Percentiles rank a stretch among this genome's conserved stretches.
Evolutionary conservation across 2,888 invertebrate genomes (phyloP).

Genomic region (Nemapogon koenigi): DNA sequence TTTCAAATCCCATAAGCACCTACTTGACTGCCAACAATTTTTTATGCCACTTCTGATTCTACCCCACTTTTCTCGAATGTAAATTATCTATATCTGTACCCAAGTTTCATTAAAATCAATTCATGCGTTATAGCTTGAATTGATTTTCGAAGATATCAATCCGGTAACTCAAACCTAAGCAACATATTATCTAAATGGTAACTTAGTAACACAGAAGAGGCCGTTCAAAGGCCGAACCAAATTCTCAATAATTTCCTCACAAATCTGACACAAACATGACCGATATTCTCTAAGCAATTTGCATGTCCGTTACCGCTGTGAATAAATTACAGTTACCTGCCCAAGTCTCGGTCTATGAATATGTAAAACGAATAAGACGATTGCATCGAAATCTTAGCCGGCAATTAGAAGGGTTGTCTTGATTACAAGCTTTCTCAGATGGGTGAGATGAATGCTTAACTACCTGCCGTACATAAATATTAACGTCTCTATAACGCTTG

Average conservation of each 20-base stretch:
- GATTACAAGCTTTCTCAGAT: slow-evolving; percentile 29
- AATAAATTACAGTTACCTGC: slow-evolving; percentile 58
- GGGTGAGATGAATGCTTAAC: not conserved
- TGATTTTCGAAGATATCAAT: too few species aligned
- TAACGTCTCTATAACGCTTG: too few species aligned
- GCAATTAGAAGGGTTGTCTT: slow-evolving; percentile 53
- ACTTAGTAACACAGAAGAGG: too few species aligned
- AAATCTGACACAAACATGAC: slow-evolving; percentile 62
- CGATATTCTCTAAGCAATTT: slow-evolving; percentile 57
- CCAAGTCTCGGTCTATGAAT: slow-evolving; percentile 54
- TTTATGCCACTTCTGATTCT: too few species aligned
- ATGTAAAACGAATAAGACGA: slow-evolving; percentile 65
- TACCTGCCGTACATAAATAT: not conserved
- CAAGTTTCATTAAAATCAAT: too few species aligned
- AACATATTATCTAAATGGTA: too few species aligned
- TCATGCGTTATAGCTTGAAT: too few species aligned
- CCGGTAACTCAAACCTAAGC: too few species aligned
- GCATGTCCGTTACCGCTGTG: slow-evolving; percentile 57
- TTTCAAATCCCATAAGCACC: too few species aligned
- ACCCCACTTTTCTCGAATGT: too few species aligned
- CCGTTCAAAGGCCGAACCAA: slow-evolving; percentile 18
- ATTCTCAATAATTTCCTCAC: slow-evolving; percentile 57
- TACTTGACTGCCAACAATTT: too few species aligned
- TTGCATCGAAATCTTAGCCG: slow-evolving; percentile 57
- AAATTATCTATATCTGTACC: too few species aligned